Percentiles rank a stretch among this genome's conserved stretches.
These are phyloP conservation scores for Phrynosoma platyrhinos DNA, from an alignment of 2,113 vertebrate species.

Conservation along the genomic window DNA sequence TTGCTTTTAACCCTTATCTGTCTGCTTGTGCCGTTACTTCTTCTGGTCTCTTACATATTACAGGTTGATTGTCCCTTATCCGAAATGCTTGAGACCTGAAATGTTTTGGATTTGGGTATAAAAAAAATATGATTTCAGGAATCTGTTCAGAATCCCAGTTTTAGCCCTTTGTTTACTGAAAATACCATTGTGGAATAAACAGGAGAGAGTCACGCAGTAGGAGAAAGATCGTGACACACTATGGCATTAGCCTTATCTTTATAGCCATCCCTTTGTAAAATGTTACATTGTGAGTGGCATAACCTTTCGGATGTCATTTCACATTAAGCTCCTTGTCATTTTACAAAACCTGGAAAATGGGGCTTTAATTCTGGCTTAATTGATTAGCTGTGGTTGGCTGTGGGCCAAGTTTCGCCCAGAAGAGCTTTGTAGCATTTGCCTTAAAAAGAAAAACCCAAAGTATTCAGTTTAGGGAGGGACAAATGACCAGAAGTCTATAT, in stretches of 20 bases:
- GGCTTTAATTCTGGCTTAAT: background rate
- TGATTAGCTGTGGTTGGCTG: background rate
- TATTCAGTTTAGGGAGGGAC: background rate
- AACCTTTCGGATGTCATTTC: background rate
- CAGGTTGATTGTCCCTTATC: too few species aligned
- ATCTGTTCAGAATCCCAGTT: background rate
- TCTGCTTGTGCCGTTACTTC: too few species aligned
- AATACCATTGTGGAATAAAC: background rate
- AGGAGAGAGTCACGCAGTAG: background rate
- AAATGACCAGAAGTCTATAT: background rate
- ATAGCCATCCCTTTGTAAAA: background rate
- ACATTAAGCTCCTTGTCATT: background rate
- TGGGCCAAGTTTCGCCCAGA: background rate
- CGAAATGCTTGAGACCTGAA: too few species aligned
- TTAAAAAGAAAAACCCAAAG: background rate
- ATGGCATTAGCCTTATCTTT: rapidly evolving
- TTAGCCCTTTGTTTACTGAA: background rate
- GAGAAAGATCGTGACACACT: rapidly evolving
- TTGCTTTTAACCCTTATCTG: too few species aligned
- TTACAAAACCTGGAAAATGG: background rate
- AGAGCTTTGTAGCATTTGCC: background rate
- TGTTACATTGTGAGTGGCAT: background rate
- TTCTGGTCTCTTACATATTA: background rate
- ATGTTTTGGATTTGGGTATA: too few species aligned
- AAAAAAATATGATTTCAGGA: too few species aligned